These are phyloP conservation scores for Prorops nasuta DNA, from an alignment of 1,140 invertebrate genomes.

Conservation along the genomic window DNA sequence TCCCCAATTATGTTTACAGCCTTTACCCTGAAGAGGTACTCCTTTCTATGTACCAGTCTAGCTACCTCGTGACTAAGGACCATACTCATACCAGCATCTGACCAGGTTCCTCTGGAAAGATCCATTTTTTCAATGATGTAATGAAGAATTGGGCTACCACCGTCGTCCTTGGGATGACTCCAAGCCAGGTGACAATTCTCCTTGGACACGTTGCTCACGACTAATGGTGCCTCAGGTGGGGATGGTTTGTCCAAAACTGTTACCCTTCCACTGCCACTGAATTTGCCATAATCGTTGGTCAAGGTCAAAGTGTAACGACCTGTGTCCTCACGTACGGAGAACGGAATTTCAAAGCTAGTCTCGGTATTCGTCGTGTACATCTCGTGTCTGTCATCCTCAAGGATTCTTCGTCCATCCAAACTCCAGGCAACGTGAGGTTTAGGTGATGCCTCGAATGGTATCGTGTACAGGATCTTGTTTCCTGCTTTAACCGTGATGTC, in stretches of 20 bases:
- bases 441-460: conserved; percentile 84
- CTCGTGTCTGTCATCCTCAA: conserved; percentile 53
- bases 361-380: conserved; percentile 69
- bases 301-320: conserved; percentile 83
- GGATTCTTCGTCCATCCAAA: conserved; percentile 77
- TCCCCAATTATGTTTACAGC: conserved; percentile 95
- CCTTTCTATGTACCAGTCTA: conserved; percentile 87
- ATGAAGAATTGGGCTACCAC: conserved; percentile 91
- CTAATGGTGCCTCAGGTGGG: conserved; percentile 82
- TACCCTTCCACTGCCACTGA: conserved; percentile 79
- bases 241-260: conserved; percentile 87
- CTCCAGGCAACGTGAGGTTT: conserved; percentile 86
- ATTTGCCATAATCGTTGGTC: conserved; percentile 80
- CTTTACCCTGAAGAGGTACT: conserved; percentile 88
- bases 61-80: conserved; percentile 80
- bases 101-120: conserved; percentile 90
- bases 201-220: conserved; percentile 82
- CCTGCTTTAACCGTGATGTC: conserved; percentile 89
- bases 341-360: conserved; percentile 83
- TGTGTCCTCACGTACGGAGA: conserved; percentile 76
- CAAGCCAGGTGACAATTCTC: conserved; percentile 85
- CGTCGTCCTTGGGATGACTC: conserved; percentile 83
- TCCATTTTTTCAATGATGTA: conserved; percentile 99
- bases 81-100: conserved; percentile 86
- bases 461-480: conserved; percentile 82